A percentile compares a stretch with the other conserved stretches of the same genome.
Evolutionary conservation across 2,888 invertebrate species (phyloP).

Genomic region (Clistopyga incitator): DNA sequence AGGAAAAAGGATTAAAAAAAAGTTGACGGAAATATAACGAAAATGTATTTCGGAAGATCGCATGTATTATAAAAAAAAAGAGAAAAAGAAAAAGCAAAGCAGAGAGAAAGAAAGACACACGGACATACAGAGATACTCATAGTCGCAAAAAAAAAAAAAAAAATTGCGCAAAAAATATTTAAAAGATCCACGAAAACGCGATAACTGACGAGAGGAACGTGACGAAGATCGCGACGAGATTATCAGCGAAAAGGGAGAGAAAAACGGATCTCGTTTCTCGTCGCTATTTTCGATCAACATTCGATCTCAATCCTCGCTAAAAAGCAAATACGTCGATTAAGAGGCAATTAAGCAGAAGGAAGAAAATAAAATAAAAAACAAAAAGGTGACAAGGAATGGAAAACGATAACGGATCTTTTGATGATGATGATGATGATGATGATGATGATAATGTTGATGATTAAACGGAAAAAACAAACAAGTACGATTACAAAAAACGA

Average conservation of each 20-base stretch:
- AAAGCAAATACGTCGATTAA: constrained; percentile 49
- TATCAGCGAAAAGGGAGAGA: constrained; percentile 40
- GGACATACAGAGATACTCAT: constrained; percentile 51
- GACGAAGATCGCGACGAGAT: constrained; percentile 44
- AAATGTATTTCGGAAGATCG: constrained; percentile 70
- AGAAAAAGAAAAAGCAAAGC: constrained; percentile 36
- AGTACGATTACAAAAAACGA: constrained; percentile 44
- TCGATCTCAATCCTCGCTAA: constrained; percentile 17
- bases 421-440: constrained; percentile 45
- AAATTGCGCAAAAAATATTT: constrained; percentile 36
- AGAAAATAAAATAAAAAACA: constrained; percentile 48
- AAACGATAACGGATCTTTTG: constrained; percentile 10
- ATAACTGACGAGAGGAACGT: constrained; percentile 10
- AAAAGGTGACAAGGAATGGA: constrained; percentile 47
- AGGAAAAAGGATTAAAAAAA: constrained; percentile 48
- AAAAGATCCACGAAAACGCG: background rate
- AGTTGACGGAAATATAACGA: constrained; percentile 3
- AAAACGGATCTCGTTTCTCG: constrained; percentile 52
- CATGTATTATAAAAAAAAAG: constrained; percentile 50
- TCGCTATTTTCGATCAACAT: constrained; percentile 18
- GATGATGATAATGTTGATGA: too few relatives aligned
- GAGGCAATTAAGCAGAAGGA: constrained; percentile 67
- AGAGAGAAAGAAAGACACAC: constrained; percentile 35
- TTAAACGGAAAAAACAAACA: constrained; percentile 62
- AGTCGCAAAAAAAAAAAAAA: constrained; percentile 42